Conservation (phyloP, 2,888 invertebrate genomes). For the Podabrus alpinus region DNA sequence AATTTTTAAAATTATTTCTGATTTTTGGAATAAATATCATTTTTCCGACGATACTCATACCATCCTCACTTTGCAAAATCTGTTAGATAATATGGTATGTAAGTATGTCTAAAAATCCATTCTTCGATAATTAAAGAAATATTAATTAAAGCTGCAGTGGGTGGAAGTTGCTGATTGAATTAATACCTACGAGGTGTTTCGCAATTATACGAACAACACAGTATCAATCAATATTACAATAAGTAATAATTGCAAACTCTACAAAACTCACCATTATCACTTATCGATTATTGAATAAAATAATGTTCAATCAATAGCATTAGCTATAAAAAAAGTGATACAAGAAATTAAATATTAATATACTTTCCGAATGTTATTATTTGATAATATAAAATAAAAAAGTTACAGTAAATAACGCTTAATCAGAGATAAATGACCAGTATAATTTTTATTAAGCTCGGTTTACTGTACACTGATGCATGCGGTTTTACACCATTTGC, state of each 20-base stretch:
- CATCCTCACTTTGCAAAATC: too few relatives aligned
- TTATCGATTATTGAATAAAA: background rate
- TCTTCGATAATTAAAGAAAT: background rate
- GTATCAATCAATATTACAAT: background rate
- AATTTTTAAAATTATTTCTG: too few relatives aligned
- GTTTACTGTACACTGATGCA: conserved; percentile 23
- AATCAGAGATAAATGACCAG: conserved; percentile 28
- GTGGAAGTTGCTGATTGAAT: background rate
- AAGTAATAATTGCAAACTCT: too few relatives aligned
- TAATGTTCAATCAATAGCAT: background rate
- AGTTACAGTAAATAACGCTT: conserved; percentile 20
- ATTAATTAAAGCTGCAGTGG: background rate
- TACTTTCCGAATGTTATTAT: background rate
- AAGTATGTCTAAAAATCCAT: background rate
- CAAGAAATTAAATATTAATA: background rate
- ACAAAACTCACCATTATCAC: background rate
- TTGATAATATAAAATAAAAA: background rate
- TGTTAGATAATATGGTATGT: too few relatives aligned
- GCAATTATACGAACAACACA: background rate
- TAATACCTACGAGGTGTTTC: background rate
- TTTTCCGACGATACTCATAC: too few relatives aligned
- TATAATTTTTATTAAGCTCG: conserved; percentile 27
- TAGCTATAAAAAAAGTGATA: background rate
- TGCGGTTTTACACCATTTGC: conserved; percentile 3
- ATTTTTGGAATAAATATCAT: too few relatives aligned